These are phyloP conservation scores for Ciconia nigra DNA, from an alignment of 2,797 vertebrate genomes.

Conservation along the genomic window DNA sequence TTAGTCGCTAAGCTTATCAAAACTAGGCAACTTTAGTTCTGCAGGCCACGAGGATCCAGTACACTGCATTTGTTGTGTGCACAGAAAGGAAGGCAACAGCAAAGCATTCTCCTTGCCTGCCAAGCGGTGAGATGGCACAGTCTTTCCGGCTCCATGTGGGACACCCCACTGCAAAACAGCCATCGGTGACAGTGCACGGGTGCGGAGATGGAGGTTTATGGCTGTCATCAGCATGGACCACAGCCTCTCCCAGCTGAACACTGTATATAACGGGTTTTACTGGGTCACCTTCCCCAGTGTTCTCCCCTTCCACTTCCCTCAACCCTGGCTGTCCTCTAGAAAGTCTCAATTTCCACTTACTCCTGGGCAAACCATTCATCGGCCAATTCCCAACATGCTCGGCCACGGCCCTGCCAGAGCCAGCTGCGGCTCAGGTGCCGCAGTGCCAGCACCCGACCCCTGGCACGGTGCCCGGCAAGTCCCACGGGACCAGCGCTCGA, in stretches of 20 bases:
- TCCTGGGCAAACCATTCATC: neutral
- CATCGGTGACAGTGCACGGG: accelerated
- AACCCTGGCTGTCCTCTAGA: neutral
- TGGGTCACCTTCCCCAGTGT: accelerated
- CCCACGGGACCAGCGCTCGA: accelerated
- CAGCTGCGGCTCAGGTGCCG: neutral
- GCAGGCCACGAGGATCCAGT: neutral
- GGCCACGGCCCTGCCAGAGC: accelerated
- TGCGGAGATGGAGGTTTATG: accelerated
- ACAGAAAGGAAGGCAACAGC: neutral
- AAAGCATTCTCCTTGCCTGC: accelerated
- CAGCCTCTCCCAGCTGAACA: neutral
- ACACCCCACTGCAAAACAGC: neutral
- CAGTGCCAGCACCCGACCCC: neutral
- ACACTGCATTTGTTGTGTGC: accelerated
- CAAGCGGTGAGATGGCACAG: neutral
- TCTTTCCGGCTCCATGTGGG: accelerated
- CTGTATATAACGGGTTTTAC: accelerated
- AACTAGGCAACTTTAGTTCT: neutral
- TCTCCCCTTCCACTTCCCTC: neutral
- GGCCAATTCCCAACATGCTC: accelerated
- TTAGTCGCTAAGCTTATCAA: neutral
- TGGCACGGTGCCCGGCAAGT: accelerated
- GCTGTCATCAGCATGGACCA: accelerated
- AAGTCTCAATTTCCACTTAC: neutral